These are phyloP conservation scores for Porites australiensis DNA, from an alignment of 64 coral and sea anemone genomes.

Conservation along the genomic window DNA sequence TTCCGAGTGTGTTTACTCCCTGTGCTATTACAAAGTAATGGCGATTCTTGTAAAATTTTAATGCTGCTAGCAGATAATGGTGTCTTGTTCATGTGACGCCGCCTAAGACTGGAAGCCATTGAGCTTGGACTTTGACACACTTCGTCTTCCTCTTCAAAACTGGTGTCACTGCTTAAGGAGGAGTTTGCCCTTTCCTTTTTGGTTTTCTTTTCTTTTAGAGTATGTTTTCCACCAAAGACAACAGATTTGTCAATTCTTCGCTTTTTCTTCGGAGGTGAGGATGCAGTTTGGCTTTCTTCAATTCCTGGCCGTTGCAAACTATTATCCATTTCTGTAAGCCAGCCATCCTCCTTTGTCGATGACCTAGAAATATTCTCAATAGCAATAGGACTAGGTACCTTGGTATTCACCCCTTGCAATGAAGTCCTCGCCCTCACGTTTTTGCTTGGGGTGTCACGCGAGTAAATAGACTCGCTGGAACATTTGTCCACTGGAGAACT, in stretches of 20 bases:
- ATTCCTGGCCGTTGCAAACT: conserved; percentile 9
- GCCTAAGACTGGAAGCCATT: conserved; percentile 5
- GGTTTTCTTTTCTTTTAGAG: conserved; percentile 16
- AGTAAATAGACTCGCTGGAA: neutral
- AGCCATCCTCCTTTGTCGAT: neutral
- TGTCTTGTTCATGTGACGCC: conserved; percentile 39
- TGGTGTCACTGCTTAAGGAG: conserved; percentile 47
- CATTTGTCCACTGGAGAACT: conserved; percentile 21
- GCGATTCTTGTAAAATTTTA: conserved; percentile 81
- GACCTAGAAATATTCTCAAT: neutral
- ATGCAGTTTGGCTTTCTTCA: conserved; percentile 3
- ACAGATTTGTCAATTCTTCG: conserved; percentile 73
- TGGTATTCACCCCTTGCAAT: neutral
- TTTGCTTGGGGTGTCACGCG: neutral
- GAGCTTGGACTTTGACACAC: conserved; percentile 72
- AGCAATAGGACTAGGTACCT: neutral
- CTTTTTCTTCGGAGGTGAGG: conserved; percentile 45
- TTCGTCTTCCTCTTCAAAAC: conserved; percentile 77
- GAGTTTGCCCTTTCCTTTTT: neutral
- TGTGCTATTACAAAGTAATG: conserved; percentile 50
- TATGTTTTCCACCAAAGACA: conserved; percentile 59
- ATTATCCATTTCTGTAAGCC: conserved; percentile 48
- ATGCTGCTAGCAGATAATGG: conserved; percentile 78
- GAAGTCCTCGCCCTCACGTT: neutral
- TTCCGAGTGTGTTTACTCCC: conserved; percentile 36